phyloP scores from a whole-genome alignment of 2,113 vertebrate genomes.

The Spermophilus dauricus region DNA sequence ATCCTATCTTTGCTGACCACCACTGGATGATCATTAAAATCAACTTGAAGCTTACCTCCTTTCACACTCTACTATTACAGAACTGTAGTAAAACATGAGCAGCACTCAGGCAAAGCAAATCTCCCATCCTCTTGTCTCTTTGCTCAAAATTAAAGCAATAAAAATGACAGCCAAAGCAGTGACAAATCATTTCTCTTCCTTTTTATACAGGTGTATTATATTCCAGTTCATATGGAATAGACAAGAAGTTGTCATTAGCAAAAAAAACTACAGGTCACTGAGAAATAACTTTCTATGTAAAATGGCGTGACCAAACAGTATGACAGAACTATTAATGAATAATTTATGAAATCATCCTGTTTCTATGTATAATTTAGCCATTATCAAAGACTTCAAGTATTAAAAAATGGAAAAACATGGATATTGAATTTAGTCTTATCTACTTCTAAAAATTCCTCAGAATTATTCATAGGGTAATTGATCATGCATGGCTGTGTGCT shows the following conservation, averaged over 20 bases:
- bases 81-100: neutral
- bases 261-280: neutral
- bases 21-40: neutral
- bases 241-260: neutral
- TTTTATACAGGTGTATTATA: neutral
- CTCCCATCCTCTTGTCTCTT: neutral
- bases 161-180: neutral
- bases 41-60: neutral
- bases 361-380: neutral
- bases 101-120: neutral
- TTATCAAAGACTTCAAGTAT: neutral
- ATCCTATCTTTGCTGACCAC: neutral
- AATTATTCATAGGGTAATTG: neutral
- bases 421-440: neutral
- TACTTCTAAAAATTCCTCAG: neutral
- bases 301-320: neutral
- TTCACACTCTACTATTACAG: neutral
- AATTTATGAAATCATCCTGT: neutral
- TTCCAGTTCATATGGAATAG: neutral
- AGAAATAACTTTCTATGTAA: constrained; percentile 32
- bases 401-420: neutral
- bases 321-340: neutral
- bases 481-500: neutral
- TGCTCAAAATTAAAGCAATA: neutral
- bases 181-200: neutral